phyloP scores from a whole-genome alignment of 2,797 vertebrate genomes.

The Chaetodon trifasciatus region DNA sequence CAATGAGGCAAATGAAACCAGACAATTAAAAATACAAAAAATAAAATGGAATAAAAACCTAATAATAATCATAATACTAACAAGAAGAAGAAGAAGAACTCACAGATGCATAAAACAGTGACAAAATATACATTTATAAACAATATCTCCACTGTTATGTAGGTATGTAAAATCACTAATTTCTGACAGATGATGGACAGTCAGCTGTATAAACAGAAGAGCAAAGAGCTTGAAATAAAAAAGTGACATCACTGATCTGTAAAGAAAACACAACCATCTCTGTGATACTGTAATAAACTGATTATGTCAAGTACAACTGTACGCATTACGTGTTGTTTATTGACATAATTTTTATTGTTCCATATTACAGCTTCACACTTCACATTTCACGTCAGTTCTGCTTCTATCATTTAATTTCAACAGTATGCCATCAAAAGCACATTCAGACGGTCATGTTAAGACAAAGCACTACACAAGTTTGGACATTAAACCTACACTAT shows the following conservation, averaged over 20 bases:
- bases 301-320: not conserved
- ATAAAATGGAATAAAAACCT: too few relatives aligned
- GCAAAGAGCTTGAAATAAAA: not conserved
- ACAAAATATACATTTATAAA: too few relatives aligned
- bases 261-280: not conserved
- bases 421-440: not conserved
- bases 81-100: too few relatives aligned
- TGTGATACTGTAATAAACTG: not conserved
- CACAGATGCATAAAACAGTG: too few relatives aligned
- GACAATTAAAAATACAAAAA: too few relatives aligned
- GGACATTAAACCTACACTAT: not conserved
- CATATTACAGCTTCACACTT: not conserved
- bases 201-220: not conserved
- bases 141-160: too few relatives aligned
- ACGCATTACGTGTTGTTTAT: not conserved
- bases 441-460: not conserved
- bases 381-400: not conserved
- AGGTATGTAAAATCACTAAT: too few relatives aligned
- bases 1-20: too few relatives aligned
- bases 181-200: not conserved
- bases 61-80: too few relatives aligned
- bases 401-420: not conserved
- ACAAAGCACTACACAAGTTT: not conserved
- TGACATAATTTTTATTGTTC: not conserved
- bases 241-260: not conserved